Evolutionary conservation across 2,888 invertebrate species (phyloP), one percentile per base, ranked within the genome.

Genomic region (Phyllotreta cruciferae): DNA sequence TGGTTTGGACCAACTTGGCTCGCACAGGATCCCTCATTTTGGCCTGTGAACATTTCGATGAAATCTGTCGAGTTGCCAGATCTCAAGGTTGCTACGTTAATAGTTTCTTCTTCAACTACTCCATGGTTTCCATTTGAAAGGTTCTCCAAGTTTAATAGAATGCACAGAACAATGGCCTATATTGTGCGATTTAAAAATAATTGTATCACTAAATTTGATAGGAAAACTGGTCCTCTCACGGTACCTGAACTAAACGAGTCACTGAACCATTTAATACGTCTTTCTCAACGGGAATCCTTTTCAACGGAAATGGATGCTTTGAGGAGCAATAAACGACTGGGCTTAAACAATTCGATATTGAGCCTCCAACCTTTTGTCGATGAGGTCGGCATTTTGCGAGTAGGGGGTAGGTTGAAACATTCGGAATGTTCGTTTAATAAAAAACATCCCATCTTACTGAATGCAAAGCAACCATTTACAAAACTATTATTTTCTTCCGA

Each of bases 1-100:
- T 65, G 62, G 65, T 24, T 41, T n/a, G 58, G 65, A 1, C 65
- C 62, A 8, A 24, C 14, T 44, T 64, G 64, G 64, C 52, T 62
- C 3, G 3, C 6, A 45, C 5, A 8, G 24, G 35, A 50, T 34
- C 10, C 39, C 44, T 35, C 50, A 1, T 6, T 39, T 6, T 62
- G 61, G 64, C 54, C 64, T n/a, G n/a, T n/a, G 9, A 34, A 54
- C 10, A 13, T 42, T 6, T n/a, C 7, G n/a, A 34, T 63, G 3
- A 10, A 37, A 34, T 38, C 39, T 8, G 7, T 42, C 13, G 42
- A 39, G 3, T 50, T 56, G 13, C 50, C 62, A 7, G 56, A 62
- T n/a, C 9, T 38, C 6, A 38, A 38, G 38, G n/a, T n/a, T n/a
- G n/a, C n/a, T n/a, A n/a, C n/a, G n/a, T n/a, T n/a, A n/a, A n/a